phyloP scores from a whole-genome alignment of 2,888 invertebrate species.

The Malachius bipustulatus region DNA sequence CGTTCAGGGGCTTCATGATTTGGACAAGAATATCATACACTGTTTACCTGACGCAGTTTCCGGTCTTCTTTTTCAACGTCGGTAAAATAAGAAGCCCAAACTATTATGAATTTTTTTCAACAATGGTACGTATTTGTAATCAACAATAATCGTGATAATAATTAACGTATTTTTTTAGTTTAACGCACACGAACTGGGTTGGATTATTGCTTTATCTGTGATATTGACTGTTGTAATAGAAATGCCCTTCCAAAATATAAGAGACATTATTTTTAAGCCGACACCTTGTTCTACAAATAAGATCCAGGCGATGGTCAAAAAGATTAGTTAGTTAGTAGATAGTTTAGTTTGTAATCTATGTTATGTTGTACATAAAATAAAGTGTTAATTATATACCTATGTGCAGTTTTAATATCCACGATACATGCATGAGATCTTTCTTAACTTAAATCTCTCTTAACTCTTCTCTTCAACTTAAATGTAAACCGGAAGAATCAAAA shows the following conservation, averaged over 20 bases:
- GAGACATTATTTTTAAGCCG: conserved; percentile 40
- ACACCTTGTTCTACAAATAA: neutral
- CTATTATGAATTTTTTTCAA: conserved; percentile 44
- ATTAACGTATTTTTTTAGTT: conserved; percentile 35
- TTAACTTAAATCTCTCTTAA: too few relatives aligned
- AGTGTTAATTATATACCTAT: too few relatives aligned
- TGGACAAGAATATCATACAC: conserved; percentile 59
- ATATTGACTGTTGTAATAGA: conserved; percentile 51
- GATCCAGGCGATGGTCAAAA: too few relatives aligned
- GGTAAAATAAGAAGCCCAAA: conserved; percentile 47
- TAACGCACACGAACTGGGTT: conserved; percentile 47
- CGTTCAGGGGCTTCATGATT: conserved; percentile 49
- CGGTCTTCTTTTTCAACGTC: conserved; percentile 58
- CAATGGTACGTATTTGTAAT: conserved; percentile 38
- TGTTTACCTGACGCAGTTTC: conserved; percentile 58
- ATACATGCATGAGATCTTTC: too few relatives aligned
- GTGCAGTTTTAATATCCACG: too few relatives aligned
- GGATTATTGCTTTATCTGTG: conserved; percentile 44
- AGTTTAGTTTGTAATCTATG: too few relatives aligned
- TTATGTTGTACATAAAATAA: too few relatives aligned
- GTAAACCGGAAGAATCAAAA: too few relatives aligned
- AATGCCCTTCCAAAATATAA: conserved; percentile 57
- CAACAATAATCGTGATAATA: neutral
- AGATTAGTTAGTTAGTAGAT: too few relatives aligned
- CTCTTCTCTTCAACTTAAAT: too few relatives aligned